Evolutionary conservation across 2,888 invertebrate species (phyloP), one percentile per base, ranked within the genome.

Genomic region (Noctuana brunneofusca): DNA sequence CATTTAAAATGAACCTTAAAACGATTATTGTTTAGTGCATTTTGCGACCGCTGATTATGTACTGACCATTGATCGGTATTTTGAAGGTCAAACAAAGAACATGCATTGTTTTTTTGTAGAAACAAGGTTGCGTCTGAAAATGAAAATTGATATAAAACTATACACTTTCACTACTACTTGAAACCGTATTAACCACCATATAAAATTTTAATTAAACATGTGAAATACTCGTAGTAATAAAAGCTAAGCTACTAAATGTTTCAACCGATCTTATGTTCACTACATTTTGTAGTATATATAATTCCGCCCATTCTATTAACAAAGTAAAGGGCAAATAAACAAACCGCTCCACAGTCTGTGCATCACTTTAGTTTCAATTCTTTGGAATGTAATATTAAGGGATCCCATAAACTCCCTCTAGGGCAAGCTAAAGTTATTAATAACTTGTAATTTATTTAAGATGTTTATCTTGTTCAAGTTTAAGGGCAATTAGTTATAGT

Each of bases 1-100:
- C 63, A 68, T 66, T 65, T 57, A 60, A 56, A 65, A 62, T 64
- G 60, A 63, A 67, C 68, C 63, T 62, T 63, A 64, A 5, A 8
- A 9, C 32, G 16, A 20, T 46, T 32, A 22, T n/a, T 5, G 32
- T 53, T 18, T 9, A 46, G 59, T 53, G n/a, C 32, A 22, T 43
- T 53, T 22, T 32, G 8, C 14, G 9, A 22, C 6, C 24, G 27
- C 3, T 5, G 18, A 16, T 59, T 32, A 43, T 46, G 16, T 46
- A 53, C 16, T 5, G 27, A 38, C 41, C 41, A 52, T 59, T 59
- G 53, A 59, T 59, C 53, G 53, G 46, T 32, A 43, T 46, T 59
- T 35, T 32, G 53, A 59, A 59, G 59, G 59, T 53, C 53, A 30
- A 48, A 57, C 18, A 9, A 46, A 4, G 16, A 22, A 41, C 14